Base-by-base conservation (phyloP, 2,797 vertebrate species). In the Hafferia zeledoni region DNA sequence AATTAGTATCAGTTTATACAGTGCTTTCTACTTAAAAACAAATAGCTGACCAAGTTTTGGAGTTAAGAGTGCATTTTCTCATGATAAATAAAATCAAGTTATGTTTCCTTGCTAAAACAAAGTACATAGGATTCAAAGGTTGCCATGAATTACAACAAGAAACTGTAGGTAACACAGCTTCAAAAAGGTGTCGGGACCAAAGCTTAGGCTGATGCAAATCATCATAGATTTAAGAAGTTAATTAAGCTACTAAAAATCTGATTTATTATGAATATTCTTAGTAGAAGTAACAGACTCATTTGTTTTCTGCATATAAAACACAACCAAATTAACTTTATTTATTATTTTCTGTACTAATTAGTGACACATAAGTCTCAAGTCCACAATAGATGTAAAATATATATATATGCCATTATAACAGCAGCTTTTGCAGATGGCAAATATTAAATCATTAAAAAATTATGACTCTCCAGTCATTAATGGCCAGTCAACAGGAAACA, bases 371-470 rank as follows among this genome's bases (percentile, higher is more conserved):
- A 60, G 47, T 79, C 47, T 76, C 55, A 88, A 86, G 53, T 65
- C 61, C 70, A 74, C 64, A 30, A 13, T 70, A 53, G 41, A 64
- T 56, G 20, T 83, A 77, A 89, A 88, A 84, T 75, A 79, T 11
- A 28, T 11, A 28, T 27, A 33, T 19, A 17, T 22, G 59, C 55
- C 83, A 83, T 83, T 84, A 81, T 20, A 86, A 69, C 22, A 90
- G 52, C 60, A 83, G 75, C 41, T 60, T 64, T 85, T 95, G 63
- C 84, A 85, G 77, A 44, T 88, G 70, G 69, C 47, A 86, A 52
- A 44, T 43, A 95, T 60, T 80, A 89, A 91, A 89, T 69, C 24
- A 83, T 93, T 86, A 44, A 71, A 83, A 94, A 94, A 89, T 46
- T 14, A 78, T 37, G 57, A 65, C 69, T 92, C 50, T 53, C 57